These are phyloP conservation scores for Plagodis pulveraria DNA, from an alignment of 2,888 invertebrate genomes.

Conservation along the genomic window DNA sequence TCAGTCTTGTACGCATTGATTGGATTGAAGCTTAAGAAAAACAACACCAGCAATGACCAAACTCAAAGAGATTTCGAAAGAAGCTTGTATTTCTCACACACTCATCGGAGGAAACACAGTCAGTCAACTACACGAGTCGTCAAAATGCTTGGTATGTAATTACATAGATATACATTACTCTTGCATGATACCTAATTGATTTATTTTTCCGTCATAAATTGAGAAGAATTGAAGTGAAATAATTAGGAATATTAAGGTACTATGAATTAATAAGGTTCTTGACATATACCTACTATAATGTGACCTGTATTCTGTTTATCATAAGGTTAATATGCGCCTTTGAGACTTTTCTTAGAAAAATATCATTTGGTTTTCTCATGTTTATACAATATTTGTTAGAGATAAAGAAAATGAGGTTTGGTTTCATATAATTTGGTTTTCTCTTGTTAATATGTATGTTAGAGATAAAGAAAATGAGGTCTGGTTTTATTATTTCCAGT, in stretches of 20 bases:
- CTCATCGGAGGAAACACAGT: constrained; percentile 68
- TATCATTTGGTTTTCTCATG: no score
- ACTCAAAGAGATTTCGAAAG: constrained; percentile 52
- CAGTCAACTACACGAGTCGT: constrained; percentile 88
- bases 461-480: not conserved
- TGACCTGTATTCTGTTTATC: no score
- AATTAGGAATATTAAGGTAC: no score
- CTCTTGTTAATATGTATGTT: no score
- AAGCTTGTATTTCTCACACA: constrained; percentile 51
- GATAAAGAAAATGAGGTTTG: not conserved
- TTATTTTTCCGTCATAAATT: not conserved
- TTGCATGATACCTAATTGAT: not conserved
- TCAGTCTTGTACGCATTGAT: constrained; percentile 89
- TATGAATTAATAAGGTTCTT: no score
- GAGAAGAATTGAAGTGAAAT: constrained; percentile 8
- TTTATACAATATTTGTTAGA: not conserved
- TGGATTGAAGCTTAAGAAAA: constrained; percentile 85
- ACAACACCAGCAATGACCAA: constrained; percentile 62
- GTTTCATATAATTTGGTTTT: not conserved
- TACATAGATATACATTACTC: constrained; percentile 2
- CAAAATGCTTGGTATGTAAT: constrained; percentile 89
- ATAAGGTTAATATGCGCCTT: no score
- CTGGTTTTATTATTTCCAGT: constrained; percentile 76
- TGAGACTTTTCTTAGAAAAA: no score
- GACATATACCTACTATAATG: no score